Conservation (phyloP, 2,113 vertebrate species). For the Malurus melanocephalus region DNA sequence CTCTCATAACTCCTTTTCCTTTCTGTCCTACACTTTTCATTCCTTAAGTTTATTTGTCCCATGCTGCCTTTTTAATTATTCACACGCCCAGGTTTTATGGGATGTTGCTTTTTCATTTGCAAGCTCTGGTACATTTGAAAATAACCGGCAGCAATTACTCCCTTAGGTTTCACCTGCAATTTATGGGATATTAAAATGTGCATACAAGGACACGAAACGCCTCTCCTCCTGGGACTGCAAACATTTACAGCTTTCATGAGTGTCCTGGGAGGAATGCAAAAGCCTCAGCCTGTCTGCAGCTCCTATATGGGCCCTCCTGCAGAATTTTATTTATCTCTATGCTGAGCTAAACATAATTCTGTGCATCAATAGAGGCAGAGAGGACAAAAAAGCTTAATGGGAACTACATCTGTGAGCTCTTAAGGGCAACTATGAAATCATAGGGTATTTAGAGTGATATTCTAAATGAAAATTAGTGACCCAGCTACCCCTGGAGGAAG, state of each 20-base stretch:
- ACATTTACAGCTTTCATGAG: not conserved
- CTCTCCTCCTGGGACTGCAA: not conserved
- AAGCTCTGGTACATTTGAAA: not conserved
- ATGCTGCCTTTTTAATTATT: not conserved
- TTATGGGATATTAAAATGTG: not conserved
- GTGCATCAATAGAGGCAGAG: not conserved
- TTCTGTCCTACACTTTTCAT: not conserved
- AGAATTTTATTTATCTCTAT: not conserved
- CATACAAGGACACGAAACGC: not conserved
- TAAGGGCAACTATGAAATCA: not conserved
- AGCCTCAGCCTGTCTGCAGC: not conserved
- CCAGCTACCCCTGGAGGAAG: not conserved
- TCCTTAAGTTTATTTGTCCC: not conserved
- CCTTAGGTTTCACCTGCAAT: not conserved
- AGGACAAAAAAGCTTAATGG: not conserved
- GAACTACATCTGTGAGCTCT: not conserved
- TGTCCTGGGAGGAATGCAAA: not conserved
- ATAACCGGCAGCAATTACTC: not conserved
- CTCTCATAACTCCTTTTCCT: not conserved
- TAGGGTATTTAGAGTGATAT: not conserved
- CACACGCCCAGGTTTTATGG: not conserved
- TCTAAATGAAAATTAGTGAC: not conserved
- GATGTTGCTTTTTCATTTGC: constrained; percentile 5
- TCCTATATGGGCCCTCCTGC: not conserved
- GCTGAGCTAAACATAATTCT: not conserved